Conservation (phyloP, 2,113 vertebrate species). For the Hyaena hyaena region DNA sequence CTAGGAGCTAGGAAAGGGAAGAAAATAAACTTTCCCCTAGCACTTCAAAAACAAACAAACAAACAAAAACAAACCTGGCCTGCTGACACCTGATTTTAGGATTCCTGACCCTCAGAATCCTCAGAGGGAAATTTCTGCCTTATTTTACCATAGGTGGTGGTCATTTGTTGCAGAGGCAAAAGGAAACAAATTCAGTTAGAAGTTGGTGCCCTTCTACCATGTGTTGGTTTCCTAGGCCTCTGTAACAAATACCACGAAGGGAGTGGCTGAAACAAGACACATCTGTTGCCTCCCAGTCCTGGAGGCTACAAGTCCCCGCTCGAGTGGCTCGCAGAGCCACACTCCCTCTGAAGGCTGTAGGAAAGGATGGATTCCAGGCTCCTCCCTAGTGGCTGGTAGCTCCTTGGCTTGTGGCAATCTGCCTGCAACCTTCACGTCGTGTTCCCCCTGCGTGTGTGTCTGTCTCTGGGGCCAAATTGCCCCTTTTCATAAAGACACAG, state of each 20-base stretch:
- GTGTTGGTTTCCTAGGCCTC: not conserved
- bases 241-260: not conserved
- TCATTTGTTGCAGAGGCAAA: not conserved
- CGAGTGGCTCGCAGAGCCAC: not conserved
- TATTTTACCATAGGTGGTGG: not conserved
- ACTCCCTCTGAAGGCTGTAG: not conserved
- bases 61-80: not conserved
- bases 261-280: not conserved
- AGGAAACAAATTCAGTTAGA: not conserved
- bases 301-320: not conserved
- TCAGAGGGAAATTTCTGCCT: not conserved
- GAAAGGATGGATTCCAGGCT: not conserved
- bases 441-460: fast-evolving
- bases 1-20: not conserved
- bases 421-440: not conserved
- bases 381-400: not conserved
- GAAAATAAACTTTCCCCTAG: not conserved
- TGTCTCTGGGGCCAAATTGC: not conserved
- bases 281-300: not conserved
- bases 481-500: not conserved
- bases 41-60: not conserved
- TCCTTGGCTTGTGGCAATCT: not conserved
- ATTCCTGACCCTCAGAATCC: not conserved
- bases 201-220: not conserved
- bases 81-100: not conserved